Evolutionary conservation across 2,113 vertebrate species (phyloP).

Genomic region (Myrmecophaga tridactyla): DNA sequence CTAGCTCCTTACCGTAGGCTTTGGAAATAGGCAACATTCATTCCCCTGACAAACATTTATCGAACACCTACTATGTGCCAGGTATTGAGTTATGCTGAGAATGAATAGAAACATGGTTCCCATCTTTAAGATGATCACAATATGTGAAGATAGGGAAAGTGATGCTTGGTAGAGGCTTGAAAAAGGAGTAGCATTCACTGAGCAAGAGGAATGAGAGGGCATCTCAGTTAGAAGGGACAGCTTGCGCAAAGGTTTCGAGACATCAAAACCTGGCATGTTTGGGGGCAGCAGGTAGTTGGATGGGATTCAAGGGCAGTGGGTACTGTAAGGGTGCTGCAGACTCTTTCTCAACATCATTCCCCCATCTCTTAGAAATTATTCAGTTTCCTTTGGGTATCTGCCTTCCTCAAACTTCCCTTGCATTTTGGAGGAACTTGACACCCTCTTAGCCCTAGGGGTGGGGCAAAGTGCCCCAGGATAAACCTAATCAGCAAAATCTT

Average conservation of each 20-base stretch:
- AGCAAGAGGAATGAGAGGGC: background rate
- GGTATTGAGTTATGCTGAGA: background rate
- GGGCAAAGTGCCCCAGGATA: background rate
- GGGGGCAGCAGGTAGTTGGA: background rate
- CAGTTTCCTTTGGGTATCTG: background rate
- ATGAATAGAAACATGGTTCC: background rate
- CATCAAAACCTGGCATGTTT: accelerated
- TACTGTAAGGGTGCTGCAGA: no score
- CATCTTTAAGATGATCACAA: background rate
- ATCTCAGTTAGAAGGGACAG: background rate
- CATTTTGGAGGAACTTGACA: background rate
- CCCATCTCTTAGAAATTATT: background rate
- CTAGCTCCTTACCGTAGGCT: background rate
- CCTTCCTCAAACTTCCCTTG: background rate
- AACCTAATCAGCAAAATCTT: background rate
- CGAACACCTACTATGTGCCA: background rate
- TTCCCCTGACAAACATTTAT: background rate
- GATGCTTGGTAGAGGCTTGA: background rate
- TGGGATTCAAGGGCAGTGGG: background rate
- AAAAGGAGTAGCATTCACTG: background rate
- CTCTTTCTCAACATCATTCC: background rate
- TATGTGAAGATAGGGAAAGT: background rate
- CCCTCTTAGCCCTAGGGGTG: background rate
- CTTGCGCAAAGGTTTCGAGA: background rate
- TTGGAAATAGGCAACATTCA: background rate